Evolutionary conservation across 2,113 vertebrate genomes (phyloP).

Genomic region (Osmerus mordax): DNA sequence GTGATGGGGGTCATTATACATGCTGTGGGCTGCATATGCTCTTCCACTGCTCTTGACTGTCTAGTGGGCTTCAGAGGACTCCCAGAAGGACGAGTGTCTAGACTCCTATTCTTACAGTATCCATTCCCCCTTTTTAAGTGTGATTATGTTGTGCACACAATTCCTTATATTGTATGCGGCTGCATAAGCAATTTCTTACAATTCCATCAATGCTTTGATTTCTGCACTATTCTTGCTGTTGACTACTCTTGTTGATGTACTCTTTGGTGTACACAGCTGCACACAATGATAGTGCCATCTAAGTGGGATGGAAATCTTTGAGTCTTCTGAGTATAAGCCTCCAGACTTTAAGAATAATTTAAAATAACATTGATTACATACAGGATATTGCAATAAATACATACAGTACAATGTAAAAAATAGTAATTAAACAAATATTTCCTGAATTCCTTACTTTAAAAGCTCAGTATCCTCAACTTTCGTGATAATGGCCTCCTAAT

Average conservation of each 20-base stretch:
- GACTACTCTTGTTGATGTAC: no score
- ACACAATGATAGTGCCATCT: no score
- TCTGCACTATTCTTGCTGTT: no score
- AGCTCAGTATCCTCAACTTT: constrained; percentile 6
- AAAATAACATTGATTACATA: no score
- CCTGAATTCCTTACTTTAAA: constrained; percentile 18
- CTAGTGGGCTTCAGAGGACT: constrained; percentile 46
- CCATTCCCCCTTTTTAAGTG: not conserved
- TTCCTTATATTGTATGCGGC: not conserved
- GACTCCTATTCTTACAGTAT: constrained; percentile 9
- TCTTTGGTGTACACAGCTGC: no score
- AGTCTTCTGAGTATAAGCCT: no score
- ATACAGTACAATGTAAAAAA: no score
- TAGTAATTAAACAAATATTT: not conserved
- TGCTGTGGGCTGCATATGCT: constrained; percentile 66
- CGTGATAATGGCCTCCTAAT: constrained; percentile 29
- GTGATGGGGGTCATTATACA: constrained; percentile 67
- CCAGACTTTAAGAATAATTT: no score
- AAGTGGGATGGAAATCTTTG: no score
- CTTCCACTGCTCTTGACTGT: constrained; percentile 56
- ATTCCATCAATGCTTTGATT: no score
- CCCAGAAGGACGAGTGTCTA: constrained; percentile 31
- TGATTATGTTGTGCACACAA: constrained; percentile 16
- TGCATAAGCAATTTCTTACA: no score
- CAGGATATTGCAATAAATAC: no score